Evolutionary conservation across 2,113 vertebrate species (phyloP), one percentile per base, ranked within the genome.

Genomic region (Tragelaphus imberbis): DNA sequence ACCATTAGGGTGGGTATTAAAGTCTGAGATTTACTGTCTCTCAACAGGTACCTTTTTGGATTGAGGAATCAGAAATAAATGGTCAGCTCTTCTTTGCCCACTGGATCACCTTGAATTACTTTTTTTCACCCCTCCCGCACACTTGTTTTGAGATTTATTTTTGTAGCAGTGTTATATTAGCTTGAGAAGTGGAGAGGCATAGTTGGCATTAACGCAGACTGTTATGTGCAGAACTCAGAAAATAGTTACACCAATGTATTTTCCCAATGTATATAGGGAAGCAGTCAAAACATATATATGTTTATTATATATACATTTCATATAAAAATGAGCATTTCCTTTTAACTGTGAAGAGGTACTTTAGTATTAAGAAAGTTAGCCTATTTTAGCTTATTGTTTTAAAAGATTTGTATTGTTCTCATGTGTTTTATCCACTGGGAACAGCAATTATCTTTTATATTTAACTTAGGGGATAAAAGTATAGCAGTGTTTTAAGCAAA

Each of bases 361-460:
- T 97, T 95, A 81, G 56, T 92, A 55, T n/a, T 86, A 68, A 19
- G n/a, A 86, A 94, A 91, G 28, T 47, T 51, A 91, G 15, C 2
- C 14, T 61, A 49, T 85, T 71, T 94, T 19, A 25, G 53, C 33
- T 56, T 92, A 40, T 44, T 81, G 44, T 91, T 90, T 80, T 40
- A 51, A 93, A 89, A 79, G 30, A 65, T 75, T 80, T 93, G 28
- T 97, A 53, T 88, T 98, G 36, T 95, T 91, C 92, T 94, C 84
- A 97, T 2, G 0, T 97, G 68, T 94, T 97, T 95, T 85, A 96
- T 90, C 65, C 79, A 79, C 7, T 7, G 68, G 7, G 88, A 97
- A 81, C 53, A 96, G 55, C 53, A 94, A 27, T 97, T 98, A 96
- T 97, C 77, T 96, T 98, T 98, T 89, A 56, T 59, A 77, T 97